These are phyloP conservation scores for Hydropotes inermis DNA, from an alignment of 2,113 vertebrate genomes.

Conservation along the genomic window DNA sequence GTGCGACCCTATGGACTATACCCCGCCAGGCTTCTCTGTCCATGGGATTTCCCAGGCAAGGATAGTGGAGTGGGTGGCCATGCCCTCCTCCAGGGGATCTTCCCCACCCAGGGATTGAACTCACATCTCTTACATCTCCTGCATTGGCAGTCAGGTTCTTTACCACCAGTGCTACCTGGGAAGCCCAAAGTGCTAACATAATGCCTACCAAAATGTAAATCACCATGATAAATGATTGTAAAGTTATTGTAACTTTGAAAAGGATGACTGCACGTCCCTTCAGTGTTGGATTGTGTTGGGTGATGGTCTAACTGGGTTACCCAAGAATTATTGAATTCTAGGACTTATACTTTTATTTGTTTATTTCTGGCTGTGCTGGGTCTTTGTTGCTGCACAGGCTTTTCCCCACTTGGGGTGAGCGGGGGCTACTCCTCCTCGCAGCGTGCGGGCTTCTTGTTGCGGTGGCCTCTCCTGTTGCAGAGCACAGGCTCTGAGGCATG, in stretches of 20 bases:
- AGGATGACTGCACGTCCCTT: not conserved
- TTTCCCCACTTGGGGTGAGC: not conserved
- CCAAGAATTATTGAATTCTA: not conserved
- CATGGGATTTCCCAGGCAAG: not conserved
- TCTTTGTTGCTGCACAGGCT: not conserved
- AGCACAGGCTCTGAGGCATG: not conserved
- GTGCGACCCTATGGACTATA: not conserved
- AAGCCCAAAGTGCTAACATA: not conserved
- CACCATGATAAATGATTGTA: not conserved
- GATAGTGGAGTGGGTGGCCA: not conserved
- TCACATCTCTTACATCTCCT: accelerated
- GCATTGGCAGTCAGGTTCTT: not conserved
- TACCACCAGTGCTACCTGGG: not conserved
- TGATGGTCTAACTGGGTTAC: not conserved
- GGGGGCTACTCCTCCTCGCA: accelerated
- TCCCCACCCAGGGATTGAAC: not conserved
- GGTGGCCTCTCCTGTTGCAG: not conserved
- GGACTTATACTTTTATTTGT: not conserved
- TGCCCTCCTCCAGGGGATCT: not conserved
- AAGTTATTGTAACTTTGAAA: not conserved
- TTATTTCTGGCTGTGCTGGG: not conserved
- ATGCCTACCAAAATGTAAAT: not conserved
- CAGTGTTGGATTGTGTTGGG: not conserved
- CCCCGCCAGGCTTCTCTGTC: not conserved
- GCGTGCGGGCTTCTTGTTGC: not conserved